phyloP scores from a whole-genome alignment of 1,140 invertebrate genomes.

The Macrobrachium nipponense region DNA sequence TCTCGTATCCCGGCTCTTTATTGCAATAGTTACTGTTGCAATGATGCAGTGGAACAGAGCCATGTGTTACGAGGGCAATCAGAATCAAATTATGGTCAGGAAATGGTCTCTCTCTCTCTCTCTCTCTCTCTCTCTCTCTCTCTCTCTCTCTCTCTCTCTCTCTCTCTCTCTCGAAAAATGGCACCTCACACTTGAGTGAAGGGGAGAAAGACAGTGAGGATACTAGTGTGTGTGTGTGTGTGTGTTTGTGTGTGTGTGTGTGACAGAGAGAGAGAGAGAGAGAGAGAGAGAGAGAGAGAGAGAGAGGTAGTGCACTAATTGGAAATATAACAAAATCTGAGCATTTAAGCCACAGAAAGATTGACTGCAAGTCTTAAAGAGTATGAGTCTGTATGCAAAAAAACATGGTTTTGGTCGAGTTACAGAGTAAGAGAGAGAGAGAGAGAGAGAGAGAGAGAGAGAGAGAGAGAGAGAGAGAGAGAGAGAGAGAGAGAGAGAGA shows the following conservation, averaged over 20 bases:
- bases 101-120: constrained; percentile 13
- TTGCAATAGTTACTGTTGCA: too few relatives aligned
- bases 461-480: background rate
- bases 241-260: background rate
- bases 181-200: background rate
- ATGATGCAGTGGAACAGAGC: too few relatives aligned
- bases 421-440: constrained; percentile 9
- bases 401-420: background rate
- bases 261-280: constrained; percentile 20
- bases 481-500: background rate
- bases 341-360: background rate
- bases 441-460: constrained; percentile 23
- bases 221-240: background rate
- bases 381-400: background rate
- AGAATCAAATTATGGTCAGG: background rate
- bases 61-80: too few relatives aligned
- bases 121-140: constrained; percentile 28
- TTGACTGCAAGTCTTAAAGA: background rate
- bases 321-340: background rate
- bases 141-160: constrained; percentile 28
- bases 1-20: too few relatives aligned
- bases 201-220: background rate
- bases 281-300: constrained; percentile 23
- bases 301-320: background rate
- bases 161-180: background rate